Base-by-base conservation (phyloP, 2,888 invertebrate genomes). In the Tiliacea aurago region DNA sequence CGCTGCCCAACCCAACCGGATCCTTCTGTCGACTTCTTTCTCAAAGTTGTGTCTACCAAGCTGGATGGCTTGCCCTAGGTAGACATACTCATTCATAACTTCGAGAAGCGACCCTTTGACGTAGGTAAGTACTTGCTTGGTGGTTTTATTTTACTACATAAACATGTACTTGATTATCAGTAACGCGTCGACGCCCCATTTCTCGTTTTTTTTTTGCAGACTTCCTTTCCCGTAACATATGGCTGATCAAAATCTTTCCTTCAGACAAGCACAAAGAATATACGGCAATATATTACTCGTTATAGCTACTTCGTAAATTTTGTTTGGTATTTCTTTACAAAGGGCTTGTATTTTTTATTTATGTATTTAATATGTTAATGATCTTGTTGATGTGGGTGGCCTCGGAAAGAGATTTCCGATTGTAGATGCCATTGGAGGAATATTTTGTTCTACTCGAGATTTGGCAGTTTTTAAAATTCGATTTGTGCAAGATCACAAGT, bases 201-300 rank as follows among this genome's bases (percentile, higher is more conserved):
- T 77, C 62, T 61, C 78, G 61, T 69, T 67, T 82, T 84, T n/a
- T 83, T 80, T 76, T 73, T 66, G 53, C 77, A 68, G 53, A 68
- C 80, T 80, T 84, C 80, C 77, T 70, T 76, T 70, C 18, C 59
- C 49, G 70, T 84, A 80, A 84, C 77, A 71, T 83, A 84, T 81
- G 74, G 84, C 83, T 79, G 84, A 85, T 85, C 78, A 83, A 82
- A 81, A 85, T 85, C 84, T 85, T 73, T 64, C 66, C 75, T 79
- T 72, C 72, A 79, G 84, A 85, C 81, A 83, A 82, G 76, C 68
- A 73, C 76, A 82, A 79, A 79, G 79, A 82, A 81, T 84, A 83
- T 68, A 79, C 76, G 62, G 68, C 77, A 67, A 81, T 85, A 84
- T 81, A 81, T 83, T 83, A 79, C 67, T 73, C 70, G 74, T 81